Conservation (phyloP, 2,888 invertebrate genomes). For the Vanessa cardui region DNA sequence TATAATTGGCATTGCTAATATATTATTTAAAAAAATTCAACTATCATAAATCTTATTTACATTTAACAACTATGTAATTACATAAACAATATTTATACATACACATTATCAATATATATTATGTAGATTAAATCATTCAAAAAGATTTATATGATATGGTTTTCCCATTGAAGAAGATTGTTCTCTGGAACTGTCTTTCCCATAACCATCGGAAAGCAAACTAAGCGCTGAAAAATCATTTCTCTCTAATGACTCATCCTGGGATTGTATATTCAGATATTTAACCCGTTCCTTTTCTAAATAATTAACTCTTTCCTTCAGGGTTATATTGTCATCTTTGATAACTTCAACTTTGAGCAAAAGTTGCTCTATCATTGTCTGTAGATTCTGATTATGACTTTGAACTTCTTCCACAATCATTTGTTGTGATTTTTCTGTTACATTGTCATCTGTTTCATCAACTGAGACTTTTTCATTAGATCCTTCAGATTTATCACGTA, state of each 20-base stretch:
- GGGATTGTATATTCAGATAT: constrained; percentile 64
- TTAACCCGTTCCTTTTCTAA: constrained; percentile 81
- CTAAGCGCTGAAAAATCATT: constrained; percentile 48
- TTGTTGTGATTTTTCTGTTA: constrained; percentile 84
- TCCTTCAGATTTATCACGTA: constrained; percentile 57
- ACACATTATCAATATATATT: not conserved
- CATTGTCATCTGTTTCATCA: constrained; percentile 69
- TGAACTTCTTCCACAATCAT: constrained; percentile 86
- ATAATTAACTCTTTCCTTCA: constrained; percentile 82
- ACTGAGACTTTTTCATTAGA: constrained; percentile 50
- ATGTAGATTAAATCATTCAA: constrained; percentile 49
- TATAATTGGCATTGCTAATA: no score
- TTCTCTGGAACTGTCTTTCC: constrained; percentile 32
- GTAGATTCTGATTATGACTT: constrained; percentile 85
- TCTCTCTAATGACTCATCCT: constrained; percentile 53
- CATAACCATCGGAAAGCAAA: constrained; percentile 30
- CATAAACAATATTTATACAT: not conserved
- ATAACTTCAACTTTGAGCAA: constrained; percentile 85
- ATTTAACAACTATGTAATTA: no score
- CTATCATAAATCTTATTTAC: no score
- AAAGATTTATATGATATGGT: constrained; percentile 41
- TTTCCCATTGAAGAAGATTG: constrained; percentile 37
- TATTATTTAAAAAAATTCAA: no score
- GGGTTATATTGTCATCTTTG: constrained; percentile 83
- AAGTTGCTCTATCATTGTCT: constrained; percentile 79